Evolutionary conservation across 2,888 invertebrate genomes (phyloP), one percentile per base, ranked within the genome.

Genomic region (Agrochola litura): DNA sequence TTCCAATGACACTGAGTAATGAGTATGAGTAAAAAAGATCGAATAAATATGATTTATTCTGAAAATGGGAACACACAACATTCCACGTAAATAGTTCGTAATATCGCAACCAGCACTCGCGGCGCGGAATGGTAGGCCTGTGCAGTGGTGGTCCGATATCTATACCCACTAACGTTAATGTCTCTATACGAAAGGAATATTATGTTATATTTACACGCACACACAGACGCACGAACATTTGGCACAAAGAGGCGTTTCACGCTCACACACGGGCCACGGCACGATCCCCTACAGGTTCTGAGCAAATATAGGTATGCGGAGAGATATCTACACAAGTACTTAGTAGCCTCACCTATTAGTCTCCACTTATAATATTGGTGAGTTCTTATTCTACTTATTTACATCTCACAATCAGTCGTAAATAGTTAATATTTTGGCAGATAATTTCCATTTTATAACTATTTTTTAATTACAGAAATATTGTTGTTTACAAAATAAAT

Each of bases 351-450:
- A 90, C 91, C 93, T 91, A 92, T 92, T 91, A 92, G 90, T 93
- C 90, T 90, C 92, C 90, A 91, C 93, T 95, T 95, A 94, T 87
- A 93, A 91, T 93, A 94, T 92, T 92, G 94, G 94, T 95, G 95
- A 96, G 94, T 92, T 91, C 95, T 96, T 96, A 96, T 83, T 90
- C 95, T 96, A 96, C 89, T 90, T 96, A 96, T 96, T 92, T 96
- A 96, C 96, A 96, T 94, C 95, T 95, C 95, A 96, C 96, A 95
- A 94, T 96, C 96, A 96, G 96, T 96, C 96, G 94, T 95, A 96
- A 93, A 91, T 92, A 92, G 92, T 94, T 93, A 93, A 93, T 94
- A 94, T 94, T 95, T 96, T 96, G 95, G 96, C 95, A 95, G 94
- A 95, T 92, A 93, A 92, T 91, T 91, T 93, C 91, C 89, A 90